These are phyloP conservation scores for Helicoverpa zea DNA, from an alignment of 1,140 invertebrate species.

Conservation along the genomic window DNA sequence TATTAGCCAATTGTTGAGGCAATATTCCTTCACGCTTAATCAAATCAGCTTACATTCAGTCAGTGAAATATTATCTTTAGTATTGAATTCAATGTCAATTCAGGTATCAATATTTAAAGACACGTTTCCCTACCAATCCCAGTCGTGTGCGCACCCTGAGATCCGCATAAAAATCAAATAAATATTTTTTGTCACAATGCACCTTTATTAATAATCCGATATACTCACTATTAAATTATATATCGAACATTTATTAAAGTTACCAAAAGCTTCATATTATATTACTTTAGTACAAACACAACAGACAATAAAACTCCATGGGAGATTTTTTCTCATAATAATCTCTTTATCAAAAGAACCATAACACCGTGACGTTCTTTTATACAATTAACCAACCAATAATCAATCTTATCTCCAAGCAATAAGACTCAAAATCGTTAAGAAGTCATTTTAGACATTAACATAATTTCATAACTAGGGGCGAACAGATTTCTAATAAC, in stretches of 20 bases:
- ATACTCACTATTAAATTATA: constrained; percentile 40
- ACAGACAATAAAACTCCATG: constrained; percentile 69
- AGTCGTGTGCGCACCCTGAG: constrained; percentile 17
- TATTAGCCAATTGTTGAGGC: no score
- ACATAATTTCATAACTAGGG: constrained; percentile 82
- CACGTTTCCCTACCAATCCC: not conserved
- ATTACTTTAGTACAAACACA: constrained; percentile 63
- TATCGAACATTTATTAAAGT: constrained; percentile 67
- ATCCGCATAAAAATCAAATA: constrained; percentile 29
- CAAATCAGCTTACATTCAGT: no score
- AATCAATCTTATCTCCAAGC: constrained; percentile 54
- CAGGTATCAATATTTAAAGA: not conserved
- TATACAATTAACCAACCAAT: constrained; percentile 50
- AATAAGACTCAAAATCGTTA: constrained; percentile 56
- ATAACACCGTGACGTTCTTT: constrained; percentile 60
- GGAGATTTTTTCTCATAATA: constrained; percentile 76
- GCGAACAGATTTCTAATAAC: constrained; percentile 75
- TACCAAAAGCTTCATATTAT: constrained; percentile 63
- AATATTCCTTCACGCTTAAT: no score
- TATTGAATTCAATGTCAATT: not conserved
- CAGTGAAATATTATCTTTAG: no score
- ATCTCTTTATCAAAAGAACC: constrained; percentile 75
- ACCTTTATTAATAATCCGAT: constrained; percentile 45
- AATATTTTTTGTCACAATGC: constrained; percentile 16
- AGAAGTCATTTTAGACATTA: constrained; percentile 63